Evolutionary conservation across 1,140 invertebrate genomes (phyloP).

Genomic region (Druon quercuslanigerum): DNA sequence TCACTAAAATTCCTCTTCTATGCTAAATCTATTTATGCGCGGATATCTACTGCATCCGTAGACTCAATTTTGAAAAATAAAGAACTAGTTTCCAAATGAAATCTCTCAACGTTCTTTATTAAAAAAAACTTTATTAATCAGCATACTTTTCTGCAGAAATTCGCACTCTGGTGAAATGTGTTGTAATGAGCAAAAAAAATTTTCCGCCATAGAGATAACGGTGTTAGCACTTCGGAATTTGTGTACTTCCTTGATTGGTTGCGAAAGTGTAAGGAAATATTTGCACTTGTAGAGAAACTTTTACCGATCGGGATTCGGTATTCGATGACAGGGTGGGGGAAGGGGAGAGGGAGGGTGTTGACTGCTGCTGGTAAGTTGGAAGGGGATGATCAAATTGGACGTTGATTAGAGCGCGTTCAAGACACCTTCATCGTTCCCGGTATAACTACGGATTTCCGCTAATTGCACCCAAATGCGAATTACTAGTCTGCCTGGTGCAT

Average conservation of each 20-base stretch:
- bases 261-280: conserved; percentile 3
- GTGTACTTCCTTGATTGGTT: conserved; percentile 10
- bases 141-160: no score
- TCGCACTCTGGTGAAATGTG: neutral
- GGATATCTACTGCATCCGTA: no score
- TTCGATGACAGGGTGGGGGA: neutral
- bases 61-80: no score
- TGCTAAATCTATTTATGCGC: no score
- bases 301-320: conserved; percentile 10
- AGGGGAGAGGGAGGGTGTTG: neutral
- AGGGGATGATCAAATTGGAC: conserved; percentile 4
- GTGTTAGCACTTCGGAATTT: neutral
- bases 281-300: conserved; percentile 2
- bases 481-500: no score
- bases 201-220: neutral
- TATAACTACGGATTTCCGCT: conserved; percentile 5
- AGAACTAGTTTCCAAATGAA: no score
- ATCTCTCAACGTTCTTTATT: no score
- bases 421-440: neutral
- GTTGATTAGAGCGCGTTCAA: conserved; percentile 14
- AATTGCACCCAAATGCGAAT: neutral
- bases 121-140: no score
- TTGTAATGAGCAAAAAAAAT: neutral
- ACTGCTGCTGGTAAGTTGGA: neutral
- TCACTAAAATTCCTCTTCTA: no score